Conservation (phyloP, 2,113 vertebrate species). For the Vidua macroura region DNA sequence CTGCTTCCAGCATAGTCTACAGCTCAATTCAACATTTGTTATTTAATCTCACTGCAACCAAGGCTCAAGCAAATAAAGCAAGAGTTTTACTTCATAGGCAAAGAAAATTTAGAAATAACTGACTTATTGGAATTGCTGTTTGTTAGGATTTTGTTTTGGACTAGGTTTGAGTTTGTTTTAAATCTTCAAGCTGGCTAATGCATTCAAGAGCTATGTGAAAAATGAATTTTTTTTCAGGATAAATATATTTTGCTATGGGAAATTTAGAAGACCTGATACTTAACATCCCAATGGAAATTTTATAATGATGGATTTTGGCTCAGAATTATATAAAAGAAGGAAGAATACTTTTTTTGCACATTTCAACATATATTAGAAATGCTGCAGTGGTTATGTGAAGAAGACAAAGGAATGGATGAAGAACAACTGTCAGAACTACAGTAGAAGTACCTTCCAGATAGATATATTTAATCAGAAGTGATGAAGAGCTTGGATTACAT, state of each 20-base stretch:
- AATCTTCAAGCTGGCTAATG: neutral
- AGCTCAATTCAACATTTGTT: neutral
- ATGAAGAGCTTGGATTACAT: neutral
- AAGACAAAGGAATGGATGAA: neutral
- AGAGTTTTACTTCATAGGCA: neutral
- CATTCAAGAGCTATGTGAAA: neutral
- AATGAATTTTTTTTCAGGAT: neutral
- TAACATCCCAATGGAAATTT: neutral
- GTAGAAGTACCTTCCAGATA: neutral
- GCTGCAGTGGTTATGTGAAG: neutral
- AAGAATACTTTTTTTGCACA: neutral
- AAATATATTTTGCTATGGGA: neutral
- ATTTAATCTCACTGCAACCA: neutral
- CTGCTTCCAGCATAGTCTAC: neutral
- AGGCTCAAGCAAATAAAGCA: neutral
- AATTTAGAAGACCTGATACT: neutral
- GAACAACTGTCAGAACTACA: neutral
- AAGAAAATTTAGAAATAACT: neutral
- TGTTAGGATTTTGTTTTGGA: neutral
- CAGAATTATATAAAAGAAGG: neutral
- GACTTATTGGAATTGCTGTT: neutral
- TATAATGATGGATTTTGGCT: neutral
- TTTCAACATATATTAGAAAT: neutral
- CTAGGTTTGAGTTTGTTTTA: neutral
- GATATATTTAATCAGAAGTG: neutral